phyloP scores from a whole-genome alignment of 2,888 invertebrate species.

The Lochmaea capreae region DNA sequence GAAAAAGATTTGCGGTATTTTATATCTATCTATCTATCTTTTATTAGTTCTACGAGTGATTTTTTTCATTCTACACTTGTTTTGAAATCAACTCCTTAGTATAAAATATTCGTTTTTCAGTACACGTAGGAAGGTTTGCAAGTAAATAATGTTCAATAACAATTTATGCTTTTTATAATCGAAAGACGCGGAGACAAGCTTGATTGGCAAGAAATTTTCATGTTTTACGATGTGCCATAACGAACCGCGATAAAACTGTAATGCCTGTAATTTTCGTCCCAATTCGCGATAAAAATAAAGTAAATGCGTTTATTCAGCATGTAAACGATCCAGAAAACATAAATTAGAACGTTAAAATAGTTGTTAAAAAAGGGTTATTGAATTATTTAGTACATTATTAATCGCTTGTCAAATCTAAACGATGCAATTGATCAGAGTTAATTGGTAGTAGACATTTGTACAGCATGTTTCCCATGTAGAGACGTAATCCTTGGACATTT shows the following conservation, averaged over 20 bases:
- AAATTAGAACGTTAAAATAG: conserved; percentile 42
- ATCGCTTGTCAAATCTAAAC: background rate
- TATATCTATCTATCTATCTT: too few species aligned
- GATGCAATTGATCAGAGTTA: background rate
- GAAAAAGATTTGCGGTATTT: too few species aligned
- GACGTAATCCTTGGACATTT: too few species aligned
- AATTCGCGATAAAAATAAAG: conserved; percentile 39
- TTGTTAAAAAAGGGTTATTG: conserved; percentile 41
- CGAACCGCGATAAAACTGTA: conserved; percentile 39
- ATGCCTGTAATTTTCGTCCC: conserved; percentile 37
- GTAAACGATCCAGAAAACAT: conserved; percentile 43
- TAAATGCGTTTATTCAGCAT: conserved; percentile 38
- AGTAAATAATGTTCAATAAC: background rate
- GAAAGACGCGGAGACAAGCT: conserved; percentile 1
- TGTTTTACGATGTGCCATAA: conserved; percentile 40
- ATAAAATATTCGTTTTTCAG: too few species aligned
- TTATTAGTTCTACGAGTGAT: too few species aligned
- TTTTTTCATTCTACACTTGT: too few species aligned
- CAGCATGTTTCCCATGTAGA: background rate
- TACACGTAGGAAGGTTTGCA: too few species aligned
- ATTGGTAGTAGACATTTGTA: background rate
- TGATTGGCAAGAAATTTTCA: conserved; percentile 36
- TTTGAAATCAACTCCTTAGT: too few species aligned
- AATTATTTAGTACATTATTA: conserved; percentile 39
- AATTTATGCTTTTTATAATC: conserved; percentile 21